Evolutionary conservation across 2,797 vertebrate genomes (phyloP), one percentile per base, ranked within the genome.

Genomic region (Tapera naevia): DNA sequence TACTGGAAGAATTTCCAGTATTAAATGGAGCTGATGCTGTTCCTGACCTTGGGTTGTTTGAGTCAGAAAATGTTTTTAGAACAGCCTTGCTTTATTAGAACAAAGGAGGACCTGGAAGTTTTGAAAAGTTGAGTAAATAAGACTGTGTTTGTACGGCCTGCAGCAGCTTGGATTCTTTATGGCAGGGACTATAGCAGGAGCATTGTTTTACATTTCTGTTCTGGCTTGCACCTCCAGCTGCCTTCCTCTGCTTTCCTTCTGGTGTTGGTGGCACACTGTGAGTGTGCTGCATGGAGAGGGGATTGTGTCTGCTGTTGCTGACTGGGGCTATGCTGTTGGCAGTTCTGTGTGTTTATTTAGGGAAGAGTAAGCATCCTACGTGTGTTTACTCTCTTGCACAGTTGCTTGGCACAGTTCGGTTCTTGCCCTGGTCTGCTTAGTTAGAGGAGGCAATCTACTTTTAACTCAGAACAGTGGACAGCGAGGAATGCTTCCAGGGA

Each of bases 11-110:
- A 54, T 79, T 94, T 91, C 64, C 80, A 81, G 25, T 86, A 24
- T 83, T 58, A 51, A 89, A 37, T 35, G 30, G 61, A 89, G 19
- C 75, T 84, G 62, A 62, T 88, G 51, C 41, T 80, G 57, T 67
- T 87, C 30, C 61, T 93, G 94, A 91, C 93, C 89, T 88, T 95
- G 69, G 41, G 54, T 89, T 22, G 4, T 74, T 86, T 86, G 72
- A 93, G 65, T 93, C n/a, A 75, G 84, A 96, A 91, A 78, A 89
- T 78, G 72, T 89, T 94, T 94, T 92, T 78, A 65, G 61, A 89
- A 80, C 41, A 50, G 75, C 41, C 54, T 91, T 92, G 89, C 4
- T 65, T 45, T 66, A 74, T 82, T 23, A 57, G 84, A 92, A 89
- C 50, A 86, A 92, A 89, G 50, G 37, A 78, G 30, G 69, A 78